phyloP scores from a whole-genome alignment of 2,113 vertebrate species.

The Otus sunia region DNA sequence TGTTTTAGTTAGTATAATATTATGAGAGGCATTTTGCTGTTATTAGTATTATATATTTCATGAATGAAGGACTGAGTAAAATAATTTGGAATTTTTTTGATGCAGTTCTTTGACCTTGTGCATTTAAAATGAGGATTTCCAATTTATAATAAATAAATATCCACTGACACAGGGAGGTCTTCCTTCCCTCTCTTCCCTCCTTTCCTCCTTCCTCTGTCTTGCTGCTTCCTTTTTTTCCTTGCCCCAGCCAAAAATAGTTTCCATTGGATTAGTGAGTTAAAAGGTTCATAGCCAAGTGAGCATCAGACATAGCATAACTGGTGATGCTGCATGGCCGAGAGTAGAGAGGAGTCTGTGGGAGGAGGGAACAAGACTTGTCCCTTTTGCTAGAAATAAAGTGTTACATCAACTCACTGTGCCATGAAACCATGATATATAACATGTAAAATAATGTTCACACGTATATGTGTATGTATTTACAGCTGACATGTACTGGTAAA shows the following conservation, averaged over 20 bases:
- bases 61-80: not conserved
- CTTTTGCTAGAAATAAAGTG: not conserved
- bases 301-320: not conserved
- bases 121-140: not conserved
- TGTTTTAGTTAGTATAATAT: not conserved
- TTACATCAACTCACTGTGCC: not conserved
- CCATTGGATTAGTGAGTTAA: not conserved
- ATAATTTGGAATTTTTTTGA: not conserved
- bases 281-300: not conserved
- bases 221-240: not conserved
- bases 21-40: not conserved
- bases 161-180: not conserved
- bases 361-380: not conserved
- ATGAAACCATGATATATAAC: not conserved
- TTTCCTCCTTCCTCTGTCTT: not conserved
- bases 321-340: not conserved
- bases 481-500: not conserved
- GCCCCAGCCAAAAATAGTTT: not conserved
- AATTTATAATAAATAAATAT: not conserved
- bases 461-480: not conserved
- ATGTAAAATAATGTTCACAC: not conserved
- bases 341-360: not conserved
- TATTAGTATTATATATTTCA: not conserved
- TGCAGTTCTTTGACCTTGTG: not conserved
- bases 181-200: not conserved